phyloP scores from a whole-genome alignment of 2,113 vertebrate species.

The Ranitomeya imitator region DNA sequence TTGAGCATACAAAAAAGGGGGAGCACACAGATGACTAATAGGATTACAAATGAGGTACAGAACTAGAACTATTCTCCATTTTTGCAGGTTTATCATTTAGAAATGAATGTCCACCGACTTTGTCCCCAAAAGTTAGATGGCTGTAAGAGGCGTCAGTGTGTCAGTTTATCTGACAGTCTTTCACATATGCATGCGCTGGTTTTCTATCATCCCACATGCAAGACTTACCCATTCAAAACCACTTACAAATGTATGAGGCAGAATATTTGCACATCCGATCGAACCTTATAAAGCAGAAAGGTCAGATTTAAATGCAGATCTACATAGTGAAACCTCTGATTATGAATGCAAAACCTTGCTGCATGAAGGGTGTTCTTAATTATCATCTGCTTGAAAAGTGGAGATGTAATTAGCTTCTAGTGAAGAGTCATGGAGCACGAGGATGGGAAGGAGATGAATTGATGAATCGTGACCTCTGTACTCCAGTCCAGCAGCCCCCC shows the following conservation, averaged over 20 bases:
- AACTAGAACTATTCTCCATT: neutral
- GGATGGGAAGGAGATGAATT: neutral
- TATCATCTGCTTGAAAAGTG: constrained; percentile 32
- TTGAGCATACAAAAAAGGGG: neutral
- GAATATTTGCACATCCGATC: constrained; percentile 30
- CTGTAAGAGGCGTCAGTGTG: neutral
- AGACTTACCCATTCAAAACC: neutral
- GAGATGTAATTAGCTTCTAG: constrained; percentile 10
- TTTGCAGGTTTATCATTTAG: neutral
- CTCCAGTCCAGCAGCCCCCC: neutral
- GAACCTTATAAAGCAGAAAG: constrained; percentile 31
- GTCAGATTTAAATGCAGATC: constrained; percentile 52
- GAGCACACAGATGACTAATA: neutral
- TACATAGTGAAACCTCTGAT: constrained; percentile 23
- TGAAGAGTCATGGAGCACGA: constrained; percentile 2
- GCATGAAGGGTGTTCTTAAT: constrained; percentile 19
- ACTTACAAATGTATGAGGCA: constrained; percentile 7
- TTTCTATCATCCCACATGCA: neutral
- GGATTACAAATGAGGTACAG: neutral
- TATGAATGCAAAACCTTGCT: constrained; percentile 31
- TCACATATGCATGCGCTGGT: neutral
- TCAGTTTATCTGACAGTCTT: neutral
- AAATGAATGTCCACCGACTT: neutral
- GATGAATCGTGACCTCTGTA: neutral
- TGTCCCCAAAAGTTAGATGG: neutral